Evolutionary conservation across 1,140 invertebrate species (phyloP).

Genomic region (Cydia amplana): DNA sequence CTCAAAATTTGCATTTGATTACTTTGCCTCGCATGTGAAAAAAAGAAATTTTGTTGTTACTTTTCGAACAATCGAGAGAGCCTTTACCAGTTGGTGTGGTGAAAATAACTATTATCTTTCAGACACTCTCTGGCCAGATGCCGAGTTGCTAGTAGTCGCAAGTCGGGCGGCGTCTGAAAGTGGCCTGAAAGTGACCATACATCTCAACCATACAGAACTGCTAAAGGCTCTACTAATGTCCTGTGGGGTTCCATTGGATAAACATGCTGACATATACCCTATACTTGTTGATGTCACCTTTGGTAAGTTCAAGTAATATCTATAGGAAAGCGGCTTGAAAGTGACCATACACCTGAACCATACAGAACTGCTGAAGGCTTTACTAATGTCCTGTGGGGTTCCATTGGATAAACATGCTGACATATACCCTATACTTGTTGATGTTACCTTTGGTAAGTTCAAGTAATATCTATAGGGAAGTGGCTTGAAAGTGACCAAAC

Average conservation of each 20-base stretch:
- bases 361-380: conserved; percentile 86
- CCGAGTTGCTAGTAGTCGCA: conserved; percentile 84
- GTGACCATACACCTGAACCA: conserved; percentile 92
- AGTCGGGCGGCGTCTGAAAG: conserved; percentile 49
- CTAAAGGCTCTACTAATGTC: conserved; percentile 89
- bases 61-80: too few species aligned
- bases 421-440: conserved; percentile 83
- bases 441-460: conserved; percentile 80
- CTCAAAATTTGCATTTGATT: too few species aligned
- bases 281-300: conserved; percentile 83
- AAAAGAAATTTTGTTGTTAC: too few species aligned
- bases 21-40: too few species aligned
- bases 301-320: too few species aligned
- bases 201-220: conserved; percentile 91
- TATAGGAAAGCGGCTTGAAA: conserved; percentile 81
- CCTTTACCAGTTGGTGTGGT: too few species aligned
- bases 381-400: conserved; percentile 90
- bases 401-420: conserved; percentile 85
- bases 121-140: conserved; percentile 89
- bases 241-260: conserved; percentile 88
- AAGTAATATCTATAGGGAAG: too few species aligned
- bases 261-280: conserved; percentile 84
- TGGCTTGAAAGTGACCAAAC: conserved; percentile 86
- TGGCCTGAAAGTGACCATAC: conserved; percentile 86
- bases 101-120: too few species aligned